Base-by-base conservation (phyloP, 2,888 invertebrate species). In the Diogma glabrata region DNA sequence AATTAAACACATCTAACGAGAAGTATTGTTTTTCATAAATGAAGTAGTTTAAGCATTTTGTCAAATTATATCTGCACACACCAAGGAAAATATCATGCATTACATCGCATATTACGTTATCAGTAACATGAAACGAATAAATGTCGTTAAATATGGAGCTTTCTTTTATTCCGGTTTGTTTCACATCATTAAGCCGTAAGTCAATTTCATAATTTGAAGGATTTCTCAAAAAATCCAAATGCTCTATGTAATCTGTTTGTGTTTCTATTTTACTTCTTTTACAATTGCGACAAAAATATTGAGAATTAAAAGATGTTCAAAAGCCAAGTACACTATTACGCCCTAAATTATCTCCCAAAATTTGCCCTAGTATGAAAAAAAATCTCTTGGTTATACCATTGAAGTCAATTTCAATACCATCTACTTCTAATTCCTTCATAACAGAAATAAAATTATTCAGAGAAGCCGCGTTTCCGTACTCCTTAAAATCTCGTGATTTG, bases 301-400 rank as follows among this genome's bases (percentile, higher is more conserved):
- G 17, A 14, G 51, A 47, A 30, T 51, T 51, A n/a, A 51, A 51
- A 1, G 47, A 47, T 8, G 16, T 14, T 3, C 7, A 23, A 47
- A 24, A 51, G 10, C 36, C 51, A 33, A 51, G 24, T 14, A 51
- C 26, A 36, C 47, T 47, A 22, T 51, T 51, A 14, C 46, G 30
- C 14, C 46, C 51, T 23, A 47, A 22, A 24, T 51, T 51, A 23
- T 51, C 47, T 20, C 51, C 51, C 2, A 51, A n/a, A 33, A 51
- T 45, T 46, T 20, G 20, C 23, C 47, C 47, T 23, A 47, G 16
- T 22, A 36, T 17, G 20, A 51, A 51, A 51, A 22, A 51, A 3
- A 51, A 14, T 3, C 20, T 30, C 10, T 16, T 47, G 16, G 22
- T 28, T 30, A 16, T 17, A 23, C 45, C 33, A 30, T 43, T 19